phyloP scores from a whole-genome alignment of 2,113 vertebrate species.

The Telmatochromis sp. region DNA sequence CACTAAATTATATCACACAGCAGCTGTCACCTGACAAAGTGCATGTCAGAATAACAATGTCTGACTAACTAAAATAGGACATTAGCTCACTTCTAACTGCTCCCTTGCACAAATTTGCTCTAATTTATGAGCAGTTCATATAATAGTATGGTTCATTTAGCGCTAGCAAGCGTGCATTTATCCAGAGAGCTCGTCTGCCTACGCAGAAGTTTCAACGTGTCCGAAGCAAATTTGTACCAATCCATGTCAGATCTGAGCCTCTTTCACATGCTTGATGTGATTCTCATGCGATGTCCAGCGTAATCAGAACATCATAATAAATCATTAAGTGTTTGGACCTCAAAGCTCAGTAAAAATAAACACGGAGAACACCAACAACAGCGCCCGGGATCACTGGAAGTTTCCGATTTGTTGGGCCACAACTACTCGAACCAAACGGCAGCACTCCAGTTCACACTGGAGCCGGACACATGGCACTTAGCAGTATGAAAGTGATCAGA shows the following conservation, averaged over 20 bases:
- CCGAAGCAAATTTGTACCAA: background rate
- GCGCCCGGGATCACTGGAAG: background rate
- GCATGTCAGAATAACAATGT: background rate
- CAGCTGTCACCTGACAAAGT: background rate
- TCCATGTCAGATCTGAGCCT: background rate
- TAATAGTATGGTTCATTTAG: background rate
- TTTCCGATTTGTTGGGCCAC: accelerated
- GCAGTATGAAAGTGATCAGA: background rate
- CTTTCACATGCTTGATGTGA: background rate
- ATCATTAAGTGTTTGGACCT: background rate
- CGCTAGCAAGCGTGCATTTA: background rate
- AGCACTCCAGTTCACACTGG: background rate
- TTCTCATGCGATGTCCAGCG: accelerated
- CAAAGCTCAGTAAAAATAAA: background rate
- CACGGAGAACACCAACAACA: background rate
- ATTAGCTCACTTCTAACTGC: background rate
- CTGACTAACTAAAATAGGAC: background rate
- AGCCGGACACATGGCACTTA: background rate
- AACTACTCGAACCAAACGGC: background rate
- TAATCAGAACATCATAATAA: accelerated
- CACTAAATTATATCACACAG: background rate
- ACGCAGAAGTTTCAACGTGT: background rate
- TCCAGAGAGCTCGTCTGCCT: background rate
- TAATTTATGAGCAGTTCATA: background rate
- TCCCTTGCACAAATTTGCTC: background rate